Evolutionary conservation across 2,113 vertebrate species (phyloP), one percentile per base, ranked within the genome.

Genomic region (Girardinichthys multiradiatus): DNA sequence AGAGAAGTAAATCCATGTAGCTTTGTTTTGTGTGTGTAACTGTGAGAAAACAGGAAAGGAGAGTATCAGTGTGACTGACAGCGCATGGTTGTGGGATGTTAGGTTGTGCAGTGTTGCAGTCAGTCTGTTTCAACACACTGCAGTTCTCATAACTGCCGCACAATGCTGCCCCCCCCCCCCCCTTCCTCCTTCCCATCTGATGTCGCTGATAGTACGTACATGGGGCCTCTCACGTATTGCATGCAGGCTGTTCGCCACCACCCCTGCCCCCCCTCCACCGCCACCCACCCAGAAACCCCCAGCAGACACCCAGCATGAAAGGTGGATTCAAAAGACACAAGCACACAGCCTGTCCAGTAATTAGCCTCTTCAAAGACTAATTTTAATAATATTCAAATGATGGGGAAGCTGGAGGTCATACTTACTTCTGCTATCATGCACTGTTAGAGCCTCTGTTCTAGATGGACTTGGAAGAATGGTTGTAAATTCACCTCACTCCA

Each of bases 81-180:
- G 51, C 37, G 67, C 17, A 27, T 80, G 75, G 66, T 77, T 81
- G 80, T 75, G 82, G 83, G 85, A 79, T 84, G 66, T 82, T 77
- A 28, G 69, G 67, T 76, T 75, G 80, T 86, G 83, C 75, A 83
- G 80, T 75, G 66, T 86, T 88, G 84, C 90, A 87, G 90, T 86
- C 80, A 28, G 33, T 86, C 64, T 91, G 85, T 94, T 93, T 92
- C 89, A 86, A 92, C 90, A 92, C 86, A 91, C 84, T 89, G 87
- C 87, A 90, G 84, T 82, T 89, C 90, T 89, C 89, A 90, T 93
- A 93, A 92, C 87, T 87, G 86, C 87, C 68, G 58, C 64, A 37
- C 68, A 75, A 82, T 72, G 42, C 77, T 10, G 19, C 39, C 68
- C 80, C 39, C 68, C 65, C 37, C 71, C 78, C 57, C 71, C 62